These are phyloP conservation scores for Ceratosolen solmsi DNA, from an alignment of 1,140 invertebrate genomes.

Conservation along the genomic window DNA sequence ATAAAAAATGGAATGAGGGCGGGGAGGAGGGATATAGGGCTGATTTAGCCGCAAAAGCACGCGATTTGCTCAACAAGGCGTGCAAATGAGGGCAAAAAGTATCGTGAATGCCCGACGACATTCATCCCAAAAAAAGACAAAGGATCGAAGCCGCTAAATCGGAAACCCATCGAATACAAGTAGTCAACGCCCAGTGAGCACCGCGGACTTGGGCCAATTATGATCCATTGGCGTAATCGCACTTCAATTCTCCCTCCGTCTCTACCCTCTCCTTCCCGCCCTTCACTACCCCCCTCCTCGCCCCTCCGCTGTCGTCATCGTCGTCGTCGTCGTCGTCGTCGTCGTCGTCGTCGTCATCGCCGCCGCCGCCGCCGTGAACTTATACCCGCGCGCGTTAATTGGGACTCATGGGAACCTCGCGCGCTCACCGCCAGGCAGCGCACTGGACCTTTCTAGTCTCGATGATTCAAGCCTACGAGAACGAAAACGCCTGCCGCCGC, in stretches of 20 bases:
- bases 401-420: constrained; percentile 51
- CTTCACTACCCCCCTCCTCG: background rate
- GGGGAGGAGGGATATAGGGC: background rate
- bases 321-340: no score
- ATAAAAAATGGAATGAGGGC: background rate
- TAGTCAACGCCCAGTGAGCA: background rate
- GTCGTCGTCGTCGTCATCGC: background rate
- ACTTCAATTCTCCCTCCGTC: constrained; percentile 50
- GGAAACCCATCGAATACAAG: constrained; percentile 25
- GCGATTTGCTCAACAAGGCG: constrained; percentile 11
- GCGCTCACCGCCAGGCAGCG: constrained; percentile 9
- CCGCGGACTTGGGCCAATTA: constrained; percentile 54
- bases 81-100: constrained; percentile 15
- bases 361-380: background rate
- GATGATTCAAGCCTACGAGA: constrained; percentile 35
- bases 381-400: constrained; percentile 52
- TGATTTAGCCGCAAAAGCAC: constrained; percentile 1
- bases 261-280: background rate
- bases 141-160: constrained; percentile 6
- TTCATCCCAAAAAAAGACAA: background rate
- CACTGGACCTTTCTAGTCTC: constrained; percentile 42
- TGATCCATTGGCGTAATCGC: constrained; percentile 47
- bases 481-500: constrained; percentile 20
- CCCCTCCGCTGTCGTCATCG: no score
- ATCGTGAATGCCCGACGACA: background rate